A percentile compares a stretch with the other conserved stretches of the same genome.
Evolutionary conservation across 2,797 vertebrate genomes (phyloP).

Genomic region (Hirundo rustica): DNA sequence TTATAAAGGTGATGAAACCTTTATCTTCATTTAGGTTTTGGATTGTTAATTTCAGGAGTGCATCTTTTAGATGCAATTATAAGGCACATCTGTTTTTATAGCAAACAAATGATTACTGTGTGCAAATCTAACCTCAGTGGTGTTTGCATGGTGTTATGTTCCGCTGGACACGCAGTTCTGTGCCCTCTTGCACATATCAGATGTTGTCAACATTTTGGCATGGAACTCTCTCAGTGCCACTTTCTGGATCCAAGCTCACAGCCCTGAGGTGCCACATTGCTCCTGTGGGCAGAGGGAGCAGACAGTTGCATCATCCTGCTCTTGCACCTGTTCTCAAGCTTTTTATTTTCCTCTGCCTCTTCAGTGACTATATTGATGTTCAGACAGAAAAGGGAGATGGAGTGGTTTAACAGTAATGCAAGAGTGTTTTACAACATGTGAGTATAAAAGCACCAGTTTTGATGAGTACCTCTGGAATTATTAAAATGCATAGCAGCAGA

Average conservation of each 20-base stretch:
- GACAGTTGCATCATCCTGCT: not conserved
- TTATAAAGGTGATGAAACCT: not conserved
- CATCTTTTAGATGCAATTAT: not conserved
- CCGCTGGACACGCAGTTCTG: not conserved
- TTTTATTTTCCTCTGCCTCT: not conserved
- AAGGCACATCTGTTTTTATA: not conserved
- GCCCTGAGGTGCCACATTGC: accelerated
- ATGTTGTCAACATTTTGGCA: not conserved
- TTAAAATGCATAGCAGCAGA: not conserved
- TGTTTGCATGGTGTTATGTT: not conserved
- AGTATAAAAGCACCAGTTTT: not conserved
- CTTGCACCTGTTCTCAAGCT: not conserved
- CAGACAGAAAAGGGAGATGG: not conserved
- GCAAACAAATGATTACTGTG: not conserved
- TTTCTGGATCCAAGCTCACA: not conserved
- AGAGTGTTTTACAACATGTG: not conserved
- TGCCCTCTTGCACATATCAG: not conserved
- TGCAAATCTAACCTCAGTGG: not conserved
- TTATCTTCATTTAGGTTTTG: not conserved
- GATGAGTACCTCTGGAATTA: not conserved
- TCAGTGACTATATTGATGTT: not conserved
- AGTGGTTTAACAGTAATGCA: not conserved
- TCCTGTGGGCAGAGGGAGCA: not conserved
- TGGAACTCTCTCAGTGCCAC: not conserved
- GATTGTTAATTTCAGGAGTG: not conserved